Evolutionary conservation across 2,797 vertebrate species (phyloP).

Genomic region (Philypnodon macrostomus): DNA sequence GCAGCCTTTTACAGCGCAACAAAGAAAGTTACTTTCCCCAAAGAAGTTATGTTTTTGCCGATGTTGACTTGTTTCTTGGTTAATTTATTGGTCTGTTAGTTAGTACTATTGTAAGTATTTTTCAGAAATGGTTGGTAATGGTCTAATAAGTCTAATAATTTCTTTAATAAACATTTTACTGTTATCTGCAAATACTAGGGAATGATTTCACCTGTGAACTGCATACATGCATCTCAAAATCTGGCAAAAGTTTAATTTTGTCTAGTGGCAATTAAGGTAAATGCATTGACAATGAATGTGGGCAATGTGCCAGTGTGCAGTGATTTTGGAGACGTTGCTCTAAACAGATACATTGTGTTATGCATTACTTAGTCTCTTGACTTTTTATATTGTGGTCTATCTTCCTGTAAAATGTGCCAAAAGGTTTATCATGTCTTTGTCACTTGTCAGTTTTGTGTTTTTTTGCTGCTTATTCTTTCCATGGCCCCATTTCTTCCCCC

Average conservation of each 20-base stretch:
- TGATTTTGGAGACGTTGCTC: background rate
- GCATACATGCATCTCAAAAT: too few species aligned
- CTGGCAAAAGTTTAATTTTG: too few species aligned
- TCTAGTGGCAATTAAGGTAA: too few species aligned
- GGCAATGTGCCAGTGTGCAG: background rate
- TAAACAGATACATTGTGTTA: background rate
- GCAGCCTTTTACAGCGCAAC: background rate
- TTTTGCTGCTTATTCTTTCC: conserved; percentile 2
- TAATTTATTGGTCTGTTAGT: background rate
- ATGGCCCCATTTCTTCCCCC: conserved; percentile 20
- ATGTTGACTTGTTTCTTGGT: background rate
- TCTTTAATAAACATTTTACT: too few species aligned
- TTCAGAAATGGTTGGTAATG: too few species aligned
- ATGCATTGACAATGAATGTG: background rate
- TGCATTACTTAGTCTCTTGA: background rate
- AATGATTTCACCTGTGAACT: too few species aligned
- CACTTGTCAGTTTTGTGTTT: conserved; percentile 16
- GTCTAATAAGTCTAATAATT: too few species aligned
- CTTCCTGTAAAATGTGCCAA: background rate
- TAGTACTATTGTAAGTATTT: background rate
- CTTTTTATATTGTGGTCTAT: background rate
- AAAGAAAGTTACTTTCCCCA: background rate
- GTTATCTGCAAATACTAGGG: too few species aligned
- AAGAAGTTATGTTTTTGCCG: background rate
- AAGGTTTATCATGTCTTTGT: background rate